These are phyloP conservation scores for Bergia puertoricense DNA, from an alignment of 92 coral and sea anemone species.

Conservation along the genomic window DNA sequence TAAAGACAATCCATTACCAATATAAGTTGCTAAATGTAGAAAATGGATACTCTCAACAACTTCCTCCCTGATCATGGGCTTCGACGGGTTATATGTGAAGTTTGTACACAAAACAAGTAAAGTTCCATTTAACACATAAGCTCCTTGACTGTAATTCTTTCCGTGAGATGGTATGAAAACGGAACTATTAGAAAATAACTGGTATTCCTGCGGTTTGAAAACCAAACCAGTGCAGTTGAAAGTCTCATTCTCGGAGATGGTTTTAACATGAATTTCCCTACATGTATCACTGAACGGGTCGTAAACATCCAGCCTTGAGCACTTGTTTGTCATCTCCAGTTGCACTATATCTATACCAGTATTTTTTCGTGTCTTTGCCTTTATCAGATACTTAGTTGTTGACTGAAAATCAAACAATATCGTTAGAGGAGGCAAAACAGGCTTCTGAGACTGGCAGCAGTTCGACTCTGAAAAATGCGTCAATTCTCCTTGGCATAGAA, in stretches of 20 bases:
- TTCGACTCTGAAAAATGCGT: background rate
- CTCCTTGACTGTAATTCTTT: background rate
- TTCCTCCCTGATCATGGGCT: background rate
- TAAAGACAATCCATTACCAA: background rate
- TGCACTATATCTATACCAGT: background rate
- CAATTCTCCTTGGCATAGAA: constrained; percentile 28
- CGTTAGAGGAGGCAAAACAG: constrained; percentile 12
- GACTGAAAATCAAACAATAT: constrained; percentile 35
- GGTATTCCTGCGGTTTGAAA: constrained; percentile 7
- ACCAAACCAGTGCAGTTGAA: background rate
- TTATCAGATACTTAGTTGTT: constrained; percentile 28
- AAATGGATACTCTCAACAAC: background rate
- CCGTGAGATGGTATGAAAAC: constrained; percentile 25
- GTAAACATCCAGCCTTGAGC: constrained; percentile 4
- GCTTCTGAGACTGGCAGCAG: background rate
- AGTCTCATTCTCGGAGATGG: background rate
- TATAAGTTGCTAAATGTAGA: constrained; percentile 26
- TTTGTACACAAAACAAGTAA: constrained; percentile 12
- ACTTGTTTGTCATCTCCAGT: constrained; percentile 1
- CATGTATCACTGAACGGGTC: constrained; percentile 26
- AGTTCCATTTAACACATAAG: constrained; percentile 1
- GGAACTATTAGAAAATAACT: background rate
- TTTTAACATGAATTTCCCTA: background rate
- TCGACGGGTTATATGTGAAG: background rate
- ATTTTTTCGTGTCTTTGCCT: background rate